Percentiles rank a stretch among this genome's conserved stretches.
These are phyloP conservation scores for Podarcis cretensis DNA, from an alignment of 2,113 vertebrate species.

Conservation along the genomic window DNA sequence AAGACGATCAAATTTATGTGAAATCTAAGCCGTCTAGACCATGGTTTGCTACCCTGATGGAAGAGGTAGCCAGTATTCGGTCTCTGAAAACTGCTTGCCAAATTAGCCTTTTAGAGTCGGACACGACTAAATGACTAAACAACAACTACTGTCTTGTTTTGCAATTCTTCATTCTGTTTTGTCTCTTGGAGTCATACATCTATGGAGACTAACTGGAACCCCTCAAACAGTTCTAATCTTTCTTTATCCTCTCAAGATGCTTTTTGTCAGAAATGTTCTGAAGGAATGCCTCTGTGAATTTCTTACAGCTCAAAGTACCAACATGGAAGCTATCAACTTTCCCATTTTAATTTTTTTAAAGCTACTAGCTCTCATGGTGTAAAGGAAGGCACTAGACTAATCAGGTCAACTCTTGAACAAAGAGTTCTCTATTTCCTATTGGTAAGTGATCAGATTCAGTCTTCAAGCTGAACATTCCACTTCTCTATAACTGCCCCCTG, in stretches of 20 bases:
- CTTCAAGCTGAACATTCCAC: neutral
- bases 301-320: neutral
- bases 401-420: neutral
- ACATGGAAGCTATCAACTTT: neutral
- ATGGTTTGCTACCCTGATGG: neutral
- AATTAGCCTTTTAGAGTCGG: neutral
- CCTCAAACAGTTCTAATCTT: neutral
- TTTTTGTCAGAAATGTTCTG: neutral
- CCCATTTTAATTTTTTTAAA: neutral
- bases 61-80: too few relatives aligned
- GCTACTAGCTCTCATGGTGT: neutral
- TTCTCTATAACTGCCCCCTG: neutral
- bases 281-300: neutral
- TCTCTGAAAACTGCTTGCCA: neutral
- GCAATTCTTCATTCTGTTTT: neutral
- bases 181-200: neutral
- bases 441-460: neutral
- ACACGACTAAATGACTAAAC: neutral
- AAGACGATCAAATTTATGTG: neutral
- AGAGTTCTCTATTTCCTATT: neutral
- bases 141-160: neutral
- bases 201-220: neutral
- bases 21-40: too few relatives aligned
- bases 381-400: too few relatives aligned
- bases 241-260: neutral